Evolutionary conservation across 2,888 invertebrate species (phyloP).

Genomic region (Proisotoma minuta): DNA sequence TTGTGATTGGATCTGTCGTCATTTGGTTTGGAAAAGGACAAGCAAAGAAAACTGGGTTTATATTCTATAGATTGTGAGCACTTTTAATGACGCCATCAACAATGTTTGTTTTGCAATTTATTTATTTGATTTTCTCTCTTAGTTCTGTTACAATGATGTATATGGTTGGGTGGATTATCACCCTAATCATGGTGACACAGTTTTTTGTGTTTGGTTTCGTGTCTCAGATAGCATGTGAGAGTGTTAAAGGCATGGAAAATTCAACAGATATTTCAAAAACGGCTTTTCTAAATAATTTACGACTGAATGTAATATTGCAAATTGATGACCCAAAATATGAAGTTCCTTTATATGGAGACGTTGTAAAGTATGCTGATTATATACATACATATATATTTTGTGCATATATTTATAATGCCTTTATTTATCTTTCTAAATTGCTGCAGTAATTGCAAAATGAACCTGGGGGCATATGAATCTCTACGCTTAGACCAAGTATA

Average conservation of each 20-base stretch:
- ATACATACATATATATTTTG: too few species aligned
- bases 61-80: constrained; percentile 6
- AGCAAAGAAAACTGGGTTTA: neutral
- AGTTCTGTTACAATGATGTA: neutral
- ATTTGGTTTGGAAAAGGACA: neutral
- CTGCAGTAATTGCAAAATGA: neutral
- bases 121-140: too few species aligned
- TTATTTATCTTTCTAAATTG: too few species aligned
- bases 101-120: too few species aligned
- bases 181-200: neutral
- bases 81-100: too few species aligned
- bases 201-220: neutral
- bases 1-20: neutral
- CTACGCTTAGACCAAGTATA: neutral
- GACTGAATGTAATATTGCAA: too few species aligned
- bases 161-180: neutral
- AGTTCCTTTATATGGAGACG: too few species aligned
- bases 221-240: neutral
- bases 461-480: neutral
- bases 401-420: too few species aligned
- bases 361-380: too few species aligned
- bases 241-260: neutral
- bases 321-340: too few species aligned
- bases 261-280: too few species aligned
- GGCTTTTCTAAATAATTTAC: too few species aligned